Evolutionary conservation across 1,140 invertebrate genomes (phyloP).

Genomic region (Panulirus ornatus): DNA sequence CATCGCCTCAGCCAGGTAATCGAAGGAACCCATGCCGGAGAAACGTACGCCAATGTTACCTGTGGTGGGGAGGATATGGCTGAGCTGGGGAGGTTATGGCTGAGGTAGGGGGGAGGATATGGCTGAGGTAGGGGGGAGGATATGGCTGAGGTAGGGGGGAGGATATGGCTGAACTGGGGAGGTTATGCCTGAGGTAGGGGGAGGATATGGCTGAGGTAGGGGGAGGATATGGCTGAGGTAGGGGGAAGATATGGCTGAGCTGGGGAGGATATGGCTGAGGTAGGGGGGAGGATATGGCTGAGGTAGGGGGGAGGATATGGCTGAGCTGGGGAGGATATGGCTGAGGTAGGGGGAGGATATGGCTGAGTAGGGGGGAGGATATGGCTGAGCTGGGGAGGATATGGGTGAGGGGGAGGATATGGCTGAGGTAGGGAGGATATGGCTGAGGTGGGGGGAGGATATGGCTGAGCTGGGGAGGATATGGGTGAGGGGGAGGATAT

Average conservation of each 20-base stretch:
- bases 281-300: background rate
- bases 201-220: background rate
- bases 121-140: background rate
- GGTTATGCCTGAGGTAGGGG: no score
- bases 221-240: background rate
- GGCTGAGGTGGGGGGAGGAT: no score
- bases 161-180: background rate
- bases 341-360: background rate
- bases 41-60: slow-evolving; percentile 54
- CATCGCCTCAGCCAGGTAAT: slow-evolving; percentile 50
- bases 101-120: no score
- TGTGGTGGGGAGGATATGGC: background rate
- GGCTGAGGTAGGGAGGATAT: no score
- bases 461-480: no score
- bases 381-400: background rate
- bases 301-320: background rate
- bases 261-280: background rate
- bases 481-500: no score
- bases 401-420: background rate
- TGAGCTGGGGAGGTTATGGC: background rate
- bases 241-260: background rate
- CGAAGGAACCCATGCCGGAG: slow-evolving; percentile 43
- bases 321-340: background rate
- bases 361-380: background rate
- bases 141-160: background rate